A percentile compares a stretch with the other conserved stretches of the same genome.
Conservation (phyloP, 2,113 vertebrate genomes). For the Prochilodus magdalenae region DNA sequence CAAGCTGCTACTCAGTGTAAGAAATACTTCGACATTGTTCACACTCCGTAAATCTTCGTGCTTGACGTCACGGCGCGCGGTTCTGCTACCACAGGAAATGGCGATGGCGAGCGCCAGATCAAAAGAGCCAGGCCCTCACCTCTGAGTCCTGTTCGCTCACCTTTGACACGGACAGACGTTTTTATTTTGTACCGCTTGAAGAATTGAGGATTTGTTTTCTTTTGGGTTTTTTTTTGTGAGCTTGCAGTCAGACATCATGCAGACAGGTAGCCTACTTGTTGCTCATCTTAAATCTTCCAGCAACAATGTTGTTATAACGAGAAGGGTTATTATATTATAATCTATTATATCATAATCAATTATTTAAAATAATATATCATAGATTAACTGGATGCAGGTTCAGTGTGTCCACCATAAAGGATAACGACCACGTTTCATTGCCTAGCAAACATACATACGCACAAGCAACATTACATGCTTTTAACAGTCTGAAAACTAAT, state of each 20-base stretch:
- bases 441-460: neutral
- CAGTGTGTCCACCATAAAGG: neutral
- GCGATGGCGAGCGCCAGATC: slow-evolving; percentile 40
- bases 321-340: neutral
- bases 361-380: too few relatives aligned
- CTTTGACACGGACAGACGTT: slow-evolving; percentile 39
- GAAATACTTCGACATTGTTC: slow-evolving; percentile 92
- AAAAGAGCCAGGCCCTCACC: slow-evolving; percentile 56
- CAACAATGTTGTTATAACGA: neutral
- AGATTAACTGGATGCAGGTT: neutral
- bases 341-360: too few relatives aligned
- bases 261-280: neutral
- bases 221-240: neutral
- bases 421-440: neutral
- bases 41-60: slow-evolving; percentile 92
- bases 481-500: too few relatives aligned
- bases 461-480: too few relatives aligned
- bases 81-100: slow-evolving; percentile 80
- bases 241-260: neutral
- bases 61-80: slow-evolving; percentile 88
- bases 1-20: slow-evolving; percentile 83
- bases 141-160: slow-evolving; percentile 40
- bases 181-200: slow-evolving; percentile 38
- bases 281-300: neutral
- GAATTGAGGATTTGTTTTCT: slow-evolving; percentile 21